Percentiles rank a stretch among this genome's conserved stretches.
These are phyloP conservation scores for Balaenoptera acutorostrata DNA, from an alignment of 2,113 vertebrate genomes.

Conservation along the genomic window DNA sequence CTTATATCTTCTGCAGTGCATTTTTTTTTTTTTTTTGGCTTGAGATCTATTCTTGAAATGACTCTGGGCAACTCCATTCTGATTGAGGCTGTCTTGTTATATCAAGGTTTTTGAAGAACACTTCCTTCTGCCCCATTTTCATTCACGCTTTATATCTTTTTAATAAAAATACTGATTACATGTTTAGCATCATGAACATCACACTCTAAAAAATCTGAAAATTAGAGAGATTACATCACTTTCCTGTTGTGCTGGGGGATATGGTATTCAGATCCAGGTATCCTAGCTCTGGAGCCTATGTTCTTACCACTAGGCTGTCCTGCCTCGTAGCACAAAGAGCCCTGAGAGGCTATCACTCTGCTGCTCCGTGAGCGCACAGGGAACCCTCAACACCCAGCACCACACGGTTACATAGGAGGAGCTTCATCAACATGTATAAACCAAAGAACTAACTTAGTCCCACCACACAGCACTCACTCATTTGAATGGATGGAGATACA, in stretches of 20 bases:
- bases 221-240: neutral
- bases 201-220: neutral
- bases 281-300: neutral
- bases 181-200: neutral
- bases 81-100: neutral
- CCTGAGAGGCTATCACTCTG: neutral
- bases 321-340: neutral
- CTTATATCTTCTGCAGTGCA: neutral
- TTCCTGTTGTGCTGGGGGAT: neutral
- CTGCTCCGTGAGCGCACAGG: rapidly evolving
- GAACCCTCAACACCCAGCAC: no score
- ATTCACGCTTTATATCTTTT: neutral
- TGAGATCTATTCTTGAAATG: neutral
- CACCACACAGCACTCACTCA: neutral
- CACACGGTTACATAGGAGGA: rapidly evolving
- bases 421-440: neutral
- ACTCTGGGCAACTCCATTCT: neutral
- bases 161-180: neutral
- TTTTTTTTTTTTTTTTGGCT: neutral
- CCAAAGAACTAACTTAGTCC: neutral
- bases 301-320: rapidly evolving
- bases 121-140: neutral
- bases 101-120: neutral
- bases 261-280: neutral
- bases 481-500: neutral